Evolutionary conservation across 2,113 vertebrate species (phyloP), one percentile per base, ranked within the genome.

Genomic region (Melierax canorus): DNA sequence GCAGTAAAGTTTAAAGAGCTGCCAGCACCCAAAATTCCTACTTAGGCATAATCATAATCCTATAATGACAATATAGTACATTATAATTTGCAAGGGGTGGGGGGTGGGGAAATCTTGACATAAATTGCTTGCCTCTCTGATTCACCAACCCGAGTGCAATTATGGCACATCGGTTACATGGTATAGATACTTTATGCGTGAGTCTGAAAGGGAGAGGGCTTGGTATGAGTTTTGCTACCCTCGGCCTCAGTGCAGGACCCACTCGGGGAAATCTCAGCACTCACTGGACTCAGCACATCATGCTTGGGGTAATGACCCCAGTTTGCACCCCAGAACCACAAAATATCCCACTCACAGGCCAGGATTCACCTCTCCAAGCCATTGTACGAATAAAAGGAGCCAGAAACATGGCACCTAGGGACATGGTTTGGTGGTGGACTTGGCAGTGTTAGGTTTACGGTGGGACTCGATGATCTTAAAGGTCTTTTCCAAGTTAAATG

Each of bases 1-100:
- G 0, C 62, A 72, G 62, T 17, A 13, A 67, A 60, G 38, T 58
- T 73, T 43, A 68, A 91, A 91, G 80, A 74, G 55, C 82, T 77
- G 85, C 81, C 87, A 92, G 81, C 43, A 79, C 62, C 74, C 74
- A 13, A 64, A 86, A 90, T 81, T 89, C 77, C 83, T 91, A 60
- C 81, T 91, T 87, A 79, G 66, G 41, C 30, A 66, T 69, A 90
- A 85, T 93, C 91, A 51, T 92, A 81, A 91, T 79, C 88, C 45
- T 83, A 7, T 86, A 78, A 92, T 69, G 74, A 82, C 67, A 82
- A 83, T 38, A 67, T 27, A 86, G 74, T 29, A 60, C 48, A 1
- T 90, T 85, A 29, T 96, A 75, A 91, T 95, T 91, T 93, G 77
- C 36, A n/a, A 48, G 64, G 43, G 14, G 15, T 7, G 45, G 17